Base-by-base conservation (phyloP, 2,113 vertebrate genomes). In the Proteles cristata region DNA sequence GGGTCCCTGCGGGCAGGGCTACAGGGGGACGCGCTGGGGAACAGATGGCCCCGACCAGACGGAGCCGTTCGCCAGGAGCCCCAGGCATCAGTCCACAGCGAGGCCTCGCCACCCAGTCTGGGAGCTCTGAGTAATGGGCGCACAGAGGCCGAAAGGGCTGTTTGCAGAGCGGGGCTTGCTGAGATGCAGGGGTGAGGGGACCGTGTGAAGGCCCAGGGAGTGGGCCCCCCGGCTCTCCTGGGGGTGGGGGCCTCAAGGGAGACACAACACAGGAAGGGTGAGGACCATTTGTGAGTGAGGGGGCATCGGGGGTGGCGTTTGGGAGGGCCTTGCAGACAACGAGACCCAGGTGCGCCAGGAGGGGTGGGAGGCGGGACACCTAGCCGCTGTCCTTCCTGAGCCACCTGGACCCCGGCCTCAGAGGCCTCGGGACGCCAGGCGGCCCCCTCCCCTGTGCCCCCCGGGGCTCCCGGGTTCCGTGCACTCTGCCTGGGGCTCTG, bases 171-270 rank as follows among this genome's bases (percentile, higher is more conserved):
- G 0, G 71, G 39, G 39, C 25, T n/a, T 19, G 0, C 23, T 1
- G 19, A 9, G 73, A 14, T 1, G 25, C 0, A 0, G 4, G 68
- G 26, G 0, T 2, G 1, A 5, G 1, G 21, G 31, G 4, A 14
- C 43, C 33, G 2, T 21, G 0, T 2, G 19, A 65, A 65, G 10
- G 1, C n/a, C 31, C 11, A 23, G 1, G 16, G 15, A 26, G 23
- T 16, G 4, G 4, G 35, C 15, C 26, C n/a, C 35, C 5, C 55
- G 55, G 45, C 11, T 66, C 53, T n/a, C 10, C 12, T 43, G 68
- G 15, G 0, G 2, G 4, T 33, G 25, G 23, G 26, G 26, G 50
- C 65, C 53, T 39, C 15, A 6, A 88, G n/a, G 17, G 8, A 26
- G 28, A 50, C 14, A 0, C 2, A 6, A 19, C 3, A 0, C 8